A percentile compares a stretch with the other conserved stretches of the same genome.
Conservation (phyloP, 2,888 invertebrate genomes). For the Oscheius sp. region DNA sequence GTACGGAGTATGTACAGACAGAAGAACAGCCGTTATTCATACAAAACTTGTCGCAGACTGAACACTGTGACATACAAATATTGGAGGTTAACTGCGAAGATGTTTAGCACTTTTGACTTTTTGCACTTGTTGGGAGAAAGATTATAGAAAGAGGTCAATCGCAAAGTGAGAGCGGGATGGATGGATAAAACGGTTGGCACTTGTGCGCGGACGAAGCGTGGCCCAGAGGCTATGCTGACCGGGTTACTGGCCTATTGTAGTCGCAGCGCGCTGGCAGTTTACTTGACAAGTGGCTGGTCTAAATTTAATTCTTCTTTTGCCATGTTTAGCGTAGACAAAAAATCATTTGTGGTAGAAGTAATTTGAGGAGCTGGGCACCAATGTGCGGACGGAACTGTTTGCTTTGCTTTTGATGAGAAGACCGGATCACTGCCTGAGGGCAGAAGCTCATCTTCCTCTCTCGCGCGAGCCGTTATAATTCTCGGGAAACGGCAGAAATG, state of each 20-base stretch:
- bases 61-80: conserved; percentile 4
- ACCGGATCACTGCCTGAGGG: conserved; percentile 33
- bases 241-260: conserved; percentile 31
- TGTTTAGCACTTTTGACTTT: conserved; percentile 16
- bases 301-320: not conserved
- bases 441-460: conserved; percentile 19
- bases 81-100: conserved; percentile 11
- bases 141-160: conserved; percentile 25
- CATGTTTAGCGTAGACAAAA: not conserved
- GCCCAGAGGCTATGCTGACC: conserved; percentile 29
- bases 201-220: conserved; percentile 14
- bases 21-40: too few species aligned
- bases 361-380: conserved; percentile 10
- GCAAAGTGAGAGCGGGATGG: conserved; percentile 6
- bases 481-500: not conserved
- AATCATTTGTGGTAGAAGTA: not conserved
- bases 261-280: conserved; percentile 24
- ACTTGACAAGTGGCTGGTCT: conserved; percentile 18
- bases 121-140: conserved; percentile 9
- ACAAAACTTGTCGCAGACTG: conserved; percentile 11
- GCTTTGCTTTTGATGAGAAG: conserved; percentile 36
- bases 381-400: conserved; percentile 30
- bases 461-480: not conserved
- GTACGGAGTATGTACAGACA: too few species aligned
- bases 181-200: conserved; percentile 29